A percentile compares a stretch with the other conserved stretches of the same genome.
These are phyloP conservation scores for Drosophila nigrodunni DNA, from an alignment of 1,140 invertebrate genomes.

Conservation along the genomic window DNA sequence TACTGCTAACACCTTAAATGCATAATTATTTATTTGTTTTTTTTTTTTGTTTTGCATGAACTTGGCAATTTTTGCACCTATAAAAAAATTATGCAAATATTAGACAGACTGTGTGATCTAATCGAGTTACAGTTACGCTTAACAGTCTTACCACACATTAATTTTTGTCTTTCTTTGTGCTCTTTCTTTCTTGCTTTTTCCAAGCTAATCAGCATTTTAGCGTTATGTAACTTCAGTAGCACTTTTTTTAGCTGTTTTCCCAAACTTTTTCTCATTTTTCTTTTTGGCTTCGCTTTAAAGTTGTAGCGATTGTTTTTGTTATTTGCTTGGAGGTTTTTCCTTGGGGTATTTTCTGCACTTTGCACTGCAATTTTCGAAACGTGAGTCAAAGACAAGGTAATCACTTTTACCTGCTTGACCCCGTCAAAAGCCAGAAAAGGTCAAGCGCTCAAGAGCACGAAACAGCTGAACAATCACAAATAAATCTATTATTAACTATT, in stretches of 20 bases:
- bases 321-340: constrained; percentile 8
- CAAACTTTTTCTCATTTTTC: not conserved
- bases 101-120: constrained; percentile 38
- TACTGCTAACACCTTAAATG: constrained; percentile 13
- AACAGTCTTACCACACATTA: constrained; percentile 4
- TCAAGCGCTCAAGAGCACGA: constrained; percentile 56
- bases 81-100: constrained; percentile 30
- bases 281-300: constrained; percentile 18
- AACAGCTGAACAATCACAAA: constrained; percentile 24
- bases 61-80: constrained; percentile 73
- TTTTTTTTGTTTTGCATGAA: constrained; percentile 64
- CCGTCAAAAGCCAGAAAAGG: constrained; percentile 31
- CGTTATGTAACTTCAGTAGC: constrained; percentile 26
- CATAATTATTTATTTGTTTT: constrained; percentile 18
- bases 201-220: constrained; percentile 25
- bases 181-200: not conserved
- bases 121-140: constrained; percentile 32
- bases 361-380: constrained; percentile 39
- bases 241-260: constrained; percentile 11
- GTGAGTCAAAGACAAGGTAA: constrained; percentile 53
- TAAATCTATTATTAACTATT: not conserved
- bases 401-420: constrained; percentile 46
- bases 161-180: not conserved
- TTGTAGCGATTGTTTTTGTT: constrained; percentile 4
- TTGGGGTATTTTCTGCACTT: constrained; percentile 31